These are phyloP conservation scores for Sanderia malayensis DNA, from an alignment of 30 jellyfish, hydroid and myxozoan genomes.

Conservation along the genomic window DNA sequence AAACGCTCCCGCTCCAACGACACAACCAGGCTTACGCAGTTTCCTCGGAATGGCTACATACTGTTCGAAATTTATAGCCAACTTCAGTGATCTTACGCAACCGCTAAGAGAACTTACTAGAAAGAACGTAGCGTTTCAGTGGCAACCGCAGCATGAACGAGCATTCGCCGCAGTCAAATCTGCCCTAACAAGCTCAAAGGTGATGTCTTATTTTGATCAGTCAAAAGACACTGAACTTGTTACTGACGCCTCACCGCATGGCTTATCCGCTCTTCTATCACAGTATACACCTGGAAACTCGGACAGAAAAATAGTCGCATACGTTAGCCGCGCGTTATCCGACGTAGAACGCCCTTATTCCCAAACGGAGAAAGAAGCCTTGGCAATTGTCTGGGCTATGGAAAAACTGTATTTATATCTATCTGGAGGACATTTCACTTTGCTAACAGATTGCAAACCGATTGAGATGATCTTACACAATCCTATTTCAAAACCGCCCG, in stretches of 20 bases:
- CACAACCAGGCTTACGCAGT: background rate
- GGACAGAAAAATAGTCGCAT: too few relatives aligned
- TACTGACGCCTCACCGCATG: background rate
- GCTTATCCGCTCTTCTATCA: background rate
- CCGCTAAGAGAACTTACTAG: background rate
- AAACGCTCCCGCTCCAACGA: background rate
- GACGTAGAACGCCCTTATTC: background rate
- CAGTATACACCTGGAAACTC: background rate
- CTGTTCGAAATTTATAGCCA: conserved; percentile 8
- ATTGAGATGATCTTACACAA: background rate
- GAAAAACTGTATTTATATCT: background rate
- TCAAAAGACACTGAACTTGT: background rate
- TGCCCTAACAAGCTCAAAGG: background rate
- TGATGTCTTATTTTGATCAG: background rate
- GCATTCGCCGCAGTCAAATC: background rate
- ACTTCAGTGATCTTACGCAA: conserved; percentile 10
- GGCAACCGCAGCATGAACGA: too few relatives aligned
- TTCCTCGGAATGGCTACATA: conserved; percentile 33
- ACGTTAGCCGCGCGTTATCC: background rate
- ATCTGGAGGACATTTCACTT: background rate
- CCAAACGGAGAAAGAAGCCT: background rate
- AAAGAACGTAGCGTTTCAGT: background rate
- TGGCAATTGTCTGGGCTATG: background rate
- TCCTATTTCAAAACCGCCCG: background rate
- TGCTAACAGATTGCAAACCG: background rate